Conservation (phyloP, 2,113 vertebrate genomes). For the Clarias macrocephalus region DNA sequence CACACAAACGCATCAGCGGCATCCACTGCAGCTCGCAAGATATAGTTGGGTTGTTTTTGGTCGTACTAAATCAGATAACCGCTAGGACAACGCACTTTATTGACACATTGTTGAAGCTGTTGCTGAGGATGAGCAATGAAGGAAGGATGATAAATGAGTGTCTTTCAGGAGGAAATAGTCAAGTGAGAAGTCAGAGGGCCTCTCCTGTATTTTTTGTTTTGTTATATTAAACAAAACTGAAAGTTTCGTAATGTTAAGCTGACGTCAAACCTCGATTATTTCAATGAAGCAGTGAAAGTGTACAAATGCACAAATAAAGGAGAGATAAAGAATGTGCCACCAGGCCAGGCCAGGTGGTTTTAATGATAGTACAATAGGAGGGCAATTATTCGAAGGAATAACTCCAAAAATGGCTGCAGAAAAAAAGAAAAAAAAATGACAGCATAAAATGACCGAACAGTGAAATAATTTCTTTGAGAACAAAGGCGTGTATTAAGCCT, state of each 20-base stretch:
- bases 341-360: not conserved
- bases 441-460: not conserved
- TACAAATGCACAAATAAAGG: not conserved
- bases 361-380: not conserved
- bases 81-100: not conserved
- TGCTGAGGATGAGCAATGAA: not conserved
- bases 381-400: not conserved
- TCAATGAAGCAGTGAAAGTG: not conserved
- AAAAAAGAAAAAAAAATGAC: not conserved
- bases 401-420: not conserved
- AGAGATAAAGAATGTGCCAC: not conserved
- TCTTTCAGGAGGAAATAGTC: constrained; percentile 14
- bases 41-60: not conserved
- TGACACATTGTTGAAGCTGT: not conserved
- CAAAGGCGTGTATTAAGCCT: not conserved
- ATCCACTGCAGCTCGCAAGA: not conserved
- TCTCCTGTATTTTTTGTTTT: not conserved
- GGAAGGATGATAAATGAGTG: not conserved
- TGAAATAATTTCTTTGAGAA: not conserved
- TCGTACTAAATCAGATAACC: not conserved
- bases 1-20: not conserved
- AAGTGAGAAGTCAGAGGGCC: not conserved
- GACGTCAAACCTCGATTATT: too few relatives aligned
- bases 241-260: not conserved
- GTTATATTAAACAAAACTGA: not conserved